Percentiles rank a stretch among this genome's conserved stretches.
These are phyloP conservation scores for Salminus brasiliensis DNA, from an alignment of 2,113 vertebrate genomes.

Conservation along the genomic window DNA sequence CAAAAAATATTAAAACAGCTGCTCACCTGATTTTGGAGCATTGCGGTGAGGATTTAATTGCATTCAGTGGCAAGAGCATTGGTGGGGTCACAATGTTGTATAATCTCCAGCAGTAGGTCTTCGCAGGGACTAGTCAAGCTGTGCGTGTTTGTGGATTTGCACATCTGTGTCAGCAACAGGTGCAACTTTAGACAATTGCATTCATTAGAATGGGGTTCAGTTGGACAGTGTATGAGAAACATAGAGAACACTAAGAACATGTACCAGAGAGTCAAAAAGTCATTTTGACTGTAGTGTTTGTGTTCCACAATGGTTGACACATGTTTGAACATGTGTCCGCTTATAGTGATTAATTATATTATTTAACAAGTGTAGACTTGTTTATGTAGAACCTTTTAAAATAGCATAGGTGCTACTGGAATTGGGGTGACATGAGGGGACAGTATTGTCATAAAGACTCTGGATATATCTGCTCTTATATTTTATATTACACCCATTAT, in stretches of 20 bases:
- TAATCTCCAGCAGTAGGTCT: too few species aligned
- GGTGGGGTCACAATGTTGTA: too few species aligned
- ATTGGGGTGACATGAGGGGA: neutral
- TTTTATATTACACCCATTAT: neutral
- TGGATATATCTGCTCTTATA: neutral
- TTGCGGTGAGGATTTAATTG: too few species aligned
- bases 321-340: neutral
- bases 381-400: neutral
- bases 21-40: too few species aligned
- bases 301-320: neutral
- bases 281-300: neutral
- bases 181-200: too few species aligned
- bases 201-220: too few species aligned
- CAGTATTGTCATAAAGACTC: neutral
- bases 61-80: too few species aligned
- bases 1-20: too few species aligned
- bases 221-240: too few species aligned
- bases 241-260: neutral
- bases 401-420: slow-evolving; percentile 4
- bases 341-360: neutral
- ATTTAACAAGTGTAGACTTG: slow-evolving; percentile 24
- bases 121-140: too few species aligned
- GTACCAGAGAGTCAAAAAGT: neutral
- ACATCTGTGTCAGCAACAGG: too few species aligned
- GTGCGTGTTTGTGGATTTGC: too few species aligned